phyloP scores from a whole-genome alignment of 2,888 invertebrate species.

The Scaptomyza caliginosa region DNA sequence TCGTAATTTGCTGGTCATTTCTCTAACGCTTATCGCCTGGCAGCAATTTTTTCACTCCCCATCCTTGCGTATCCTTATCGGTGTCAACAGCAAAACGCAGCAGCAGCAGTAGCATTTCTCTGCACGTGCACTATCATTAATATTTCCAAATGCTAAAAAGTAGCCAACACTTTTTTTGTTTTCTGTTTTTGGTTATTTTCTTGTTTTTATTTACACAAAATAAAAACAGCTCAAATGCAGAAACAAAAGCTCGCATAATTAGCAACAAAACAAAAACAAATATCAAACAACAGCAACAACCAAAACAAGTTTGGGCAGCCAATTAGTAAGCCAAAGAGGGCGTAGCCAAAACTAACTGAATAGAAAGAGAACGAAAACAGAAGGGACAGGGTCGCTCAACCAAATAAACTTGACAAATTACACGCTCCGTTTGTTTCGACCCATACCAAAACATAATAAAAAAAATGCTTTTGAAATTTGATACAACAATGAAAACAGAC shows the following conservation, averaged over 20 bases:
- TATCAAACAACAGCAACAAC: conserved; percentile 23
- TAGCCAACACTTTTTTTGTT: conserved; percentile 35
- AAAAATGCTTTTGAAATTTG: conserved; percentile 49
- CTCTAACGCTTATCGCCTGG: conserved; percentile 53
- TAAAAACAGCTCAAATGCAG: conserved; percentile 11
- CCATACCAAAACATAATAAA: conserved; percentile 7
- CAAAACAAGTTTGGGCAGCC: conserved; percentile 44
- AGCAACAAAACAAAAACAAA: conserved; percentile 46
- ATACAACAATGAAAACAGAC: conserved; percentile 23
- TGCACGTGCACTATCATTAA: conserved; percentile 68
- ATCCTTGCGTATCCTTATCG: conserved; percentile 11
- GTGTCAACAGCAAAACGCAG: conserved; percentile 15
- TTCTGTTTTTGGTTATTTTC: conserved; percentile 15
- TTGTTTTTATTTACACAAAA: conserved; percentile 41
- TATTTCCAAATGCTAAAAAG: conserved; percentile 63
- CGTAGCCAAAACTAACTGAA: conserved; percentile 7
- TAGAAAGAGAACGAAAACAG: not conserved
- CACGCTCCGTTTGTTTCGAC: conserved; percentile 60
- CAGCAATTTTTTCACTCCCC: not conserved
- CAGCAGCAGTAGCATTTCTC: conserved; percentile 2
- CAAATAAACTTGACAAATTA: conserved; percentile 77
- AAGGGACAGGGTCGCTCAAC: conserved; percentile 52
- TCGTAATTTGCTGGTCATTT: conserved; percentile 51
- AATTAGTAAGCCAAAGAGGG: conserved; percentile 50
- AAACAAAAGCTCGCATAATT: conserved; percentile 70